Evolutionary conservation across 2,888 invertebrate species (phyloP), one percentile per base, ranked within the genome.

Genomic region (Xestoiulus laeticollis): DNA sequence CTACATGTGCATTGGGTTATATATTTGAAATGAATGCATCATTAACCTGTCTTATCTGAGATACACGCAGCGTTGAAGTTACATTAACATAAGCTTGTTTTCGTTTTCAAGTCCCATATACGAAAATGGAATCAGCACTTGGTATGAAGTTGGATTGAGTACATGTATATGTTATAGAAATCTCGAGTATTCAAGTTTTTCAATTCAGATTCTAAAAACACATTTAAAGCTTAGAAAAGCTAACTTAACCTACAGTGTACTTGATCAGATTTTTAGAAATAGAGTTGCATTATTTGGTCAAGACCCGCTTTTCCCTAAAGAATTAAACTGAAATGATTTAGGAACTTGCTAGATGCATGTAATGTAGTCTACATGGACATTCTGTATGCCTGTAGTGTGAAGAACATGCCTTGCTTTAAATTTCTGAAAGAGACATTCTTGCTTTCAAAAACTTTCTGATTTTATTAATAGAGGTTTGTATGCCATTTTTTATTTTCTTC

Each of bases 61-160:
- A 68, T 26, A 5, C 68, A 68, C 68, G 68, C 68, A 68, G 68
- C 68, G 26, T 26, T 68, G 68, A 68, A 68, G 68, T 68, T 68
- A 19, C n/a, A 68, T 68, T 68, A 26, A 26, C 26, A 68, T 68
- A 26, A 5, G 68, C 68, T 8, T 68, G 26, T 26, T 68, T 68
- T 68, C 68, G 68, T 26, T 68, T 22, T 68, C 68, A 68, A 10
- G 68, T 26, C 26, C 68, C 1, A 68, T n/a, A 59, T 59, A 48
- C n/a, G 59, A 19, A 19, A 59, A 59, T 68, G 26, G 12, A 68
- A 68, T 68, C 68, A 68, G 12, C 68, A 26, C 68, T 68, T 68
- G 6, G 8, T 68, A 68, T 10, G 26, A 68, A 68, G 8, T 26
- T 10, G 8, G n/a, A 59, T 59, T n/a, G 6, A 5, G 59, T 38